A percentile compares a stretch with the other conserved stretches of the same genome.
These are phyloP conservation scores for Eilema sororculum DNA, from an alignment of 2,888 invertebrate genomes.

Conservation along the genomic window DNA sequence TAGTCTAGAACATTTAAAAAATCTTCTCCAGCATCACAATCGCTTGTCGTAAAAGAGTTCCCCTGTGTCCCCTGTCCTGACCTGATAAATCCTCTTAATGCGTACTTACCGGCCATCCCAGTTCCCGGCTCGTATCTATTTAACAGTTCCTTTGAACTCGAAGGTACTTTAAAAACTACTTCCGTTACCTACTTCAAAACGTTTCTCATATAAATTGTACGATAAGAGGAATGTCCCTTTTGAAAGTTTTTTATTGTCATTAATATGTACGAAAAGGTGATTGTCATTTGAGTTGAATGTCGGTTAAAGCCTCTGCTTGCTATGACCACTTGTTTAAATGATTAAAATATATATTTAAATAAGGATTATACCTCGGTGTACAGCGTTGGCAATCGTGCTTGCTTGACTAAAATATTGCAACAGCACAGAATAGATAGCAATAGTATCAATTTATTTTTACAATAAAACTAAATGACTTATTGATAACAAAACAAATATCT, in stretches of 20 bases:
- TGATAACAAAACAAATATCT: too few species aligned
- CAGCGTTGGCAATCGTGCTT: neutral
- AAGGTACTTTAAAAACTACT: slow-evolving; percentile 52
- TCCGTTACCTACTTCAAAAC: slow-evolving; percentile 29
- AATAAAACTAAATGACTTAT: too few species aligned
- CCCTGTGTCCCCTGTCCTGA: slow-evolving; percentile 47
- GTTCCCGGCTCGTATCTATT: slow-evolving; percentile 35
- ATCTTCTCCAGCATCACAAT: neutral
- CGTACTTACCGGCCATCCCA: slow-evolving; percentile 50
- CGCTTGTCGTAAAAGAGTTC: neutral
- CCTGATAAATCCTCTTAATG: slow-evolving; percentile 64
- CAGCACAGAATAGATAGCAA: too few species aligned
- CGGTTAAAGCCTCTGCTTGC: neutral
- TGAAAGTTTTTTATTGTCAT: slow-evolving; percentile 29
- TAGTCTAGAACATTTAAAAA: neutral
- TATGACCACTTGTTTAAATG: neutral
- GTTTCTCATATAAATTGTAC: slow-evolving; percentile 17
- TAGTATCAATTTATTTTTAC: too few species aligned
- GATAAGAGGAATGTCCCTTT: slow-evolving; percentile 22
- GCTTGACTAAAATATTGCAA: neutral
- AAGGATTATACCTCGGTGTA: neutral
- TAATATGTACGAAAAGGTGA: slow-evolving; percentile 2
- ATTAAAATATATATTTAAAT: too few species aligned
- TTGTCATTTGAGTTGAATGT: neutral
- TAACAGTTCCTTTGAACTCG: slow-evolving; percentile 48